Evolutionary conservation across 2,888 invertebrate species (phyloP), one percentile per base, ranked within the genome.

Genomic region (Stenodera caucasica): DNA sequence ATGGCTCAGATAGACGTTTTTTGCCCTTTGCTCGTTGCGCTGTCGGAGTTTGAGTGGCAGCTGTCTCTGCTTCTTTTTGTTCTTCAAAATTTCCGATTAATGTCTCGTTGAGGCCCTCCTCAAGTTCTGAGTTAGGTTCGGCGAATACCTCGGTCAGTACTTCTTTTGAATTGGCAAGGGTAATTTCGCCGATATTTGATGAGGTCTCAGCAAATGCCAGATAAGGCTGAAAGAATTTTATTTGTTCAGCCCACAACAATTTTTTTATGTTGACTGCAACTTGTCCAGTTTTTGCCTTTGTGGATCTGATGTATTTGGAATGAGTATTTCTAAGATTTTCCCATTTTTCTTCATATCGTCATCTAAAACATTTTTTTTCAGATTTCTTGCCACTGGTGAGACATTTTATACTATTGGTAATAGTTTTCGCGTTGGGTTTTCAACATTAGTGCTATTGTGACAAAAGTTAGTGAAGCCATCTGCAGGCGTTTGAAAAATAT

Each of bases 361-460:
- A n/a, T 59, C 65, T 67, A 60, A 58, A 66, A 67, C 12, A 21
- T 55, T 57, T 51, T 54, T 53, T 64, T 66, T 62, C 52, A 68
- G 69, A 52, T 66, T 54, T 68, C 49, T 68, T 12, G 65, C 69
- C 8, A 67, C 65, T 15, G 66, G 66, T 53, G 65, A 67, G 50
- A 49, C 33, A n/a, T 63, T 63, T 49, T 49, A 49, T 51, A 68
- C 61, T 55, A 64, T 68, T 49, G 61, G 64, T 2, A 63, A 67
- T 45, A 69, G 67, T 60, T 67, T 59, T 60, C 58, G 63, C 14
- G 61, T 66, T 54, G 68, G 67, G 1, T 64, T 66, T 66, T 61
- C 64, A 8, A 67, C 66, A 14, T 63, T 69, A 49, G 66, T 60
- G 15, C 23, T 12, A 62, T 67, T 49, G 50, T 66, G 11, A 53